Evolutionary conservation across 2,888 invertebrate genomes (phyloP).

Genomic region (Troides oblongomaculatus): DNA sequence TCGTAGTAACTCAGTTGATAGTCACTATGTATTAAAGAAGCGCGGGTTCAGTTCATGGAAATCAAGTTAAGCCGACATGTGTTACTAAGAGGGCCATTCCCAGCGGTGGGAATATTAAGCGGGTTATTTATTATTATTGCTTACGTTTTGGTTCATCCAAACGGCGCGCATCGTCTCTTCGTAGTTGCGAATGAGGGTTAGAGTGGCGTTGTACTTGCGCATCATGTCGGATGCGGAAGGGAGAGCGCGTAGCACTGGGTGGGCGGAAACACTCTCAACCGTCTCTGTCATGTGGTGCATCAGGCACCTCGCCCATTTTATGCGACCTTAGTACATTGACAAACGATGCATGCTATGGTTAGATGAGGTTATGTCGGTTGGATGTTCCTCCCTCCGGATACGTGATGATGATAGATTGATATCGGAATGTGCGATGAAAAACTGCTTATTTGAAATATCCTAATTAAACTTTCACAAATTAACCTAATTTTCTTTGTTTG

Average conservation of each 20-base stretch:
- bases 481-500: too few species aligned
- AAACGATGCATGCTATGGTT: conserved; percentile 3
- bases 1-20: too few species aligned
- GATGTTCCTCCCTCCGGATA: too few species aligned
- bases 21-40: too few species aligned
- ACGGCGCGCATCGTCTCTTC: conserved; percentile 89
- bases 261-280: conserved; percentile 87
- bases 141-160: conserved; percentile 92
- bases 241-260: conserved; percentile 85
- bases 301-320: conserved; percentile 91
- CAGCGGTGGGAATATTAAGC: too few species aligned
- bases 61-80: too few species aligned
- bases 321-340: conserved; percentile 76
- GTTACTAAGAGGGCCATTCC: too few species aligned
- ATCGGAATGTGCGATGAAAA: too few species aligned
- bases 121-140: conserved; percentile 28
- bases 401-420: too few species aligned
- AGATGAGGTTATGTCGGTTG: neutral
- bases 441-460: too few species aligned
- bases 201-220: conserved; percentile 87
- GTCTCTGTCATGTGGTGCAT: conserved; percentile 90
- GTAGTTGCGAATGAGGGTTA: conserved; percentile 85
- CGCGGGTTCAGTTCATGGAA: too few species aligned
- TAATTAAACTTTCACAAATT: too few species aligned
- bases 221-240: conserved; percentile 87